phyloP scores from a whole-genome alignment of 2,113 vertebrate species.

The Ellobius talpinus region DNA sequence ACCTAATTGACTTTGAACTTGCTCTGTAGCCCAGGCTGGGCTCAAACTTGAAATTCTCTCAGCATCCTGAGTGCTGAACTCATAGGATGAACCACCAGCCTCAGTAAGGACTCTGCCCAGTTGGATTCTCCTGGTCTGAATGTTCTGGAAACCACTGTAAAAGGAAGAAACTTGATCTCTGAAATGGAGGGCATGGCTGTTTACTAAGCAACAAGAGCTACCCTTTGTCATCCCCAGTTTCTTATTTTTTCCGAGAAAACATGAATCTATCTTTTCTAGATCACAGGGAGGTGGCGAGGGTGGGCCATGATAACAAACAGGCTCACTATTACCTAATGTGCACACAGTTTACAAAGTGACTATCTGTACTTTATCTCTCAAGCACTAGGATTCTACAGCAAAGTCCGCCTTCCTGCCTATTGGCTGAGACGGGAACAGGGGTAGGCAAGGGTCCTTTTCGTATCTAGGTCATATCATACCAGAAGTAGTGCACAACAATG shows the following conservation, averaged over 20 bases:
- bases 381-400: background rate
- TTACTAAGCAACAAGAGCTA: background rate
- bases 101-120: background rate
- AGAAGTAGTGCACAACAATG: background rate
- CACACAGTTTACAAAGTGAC: slow-evolving; percentile 6
- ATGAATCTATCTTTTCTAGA: background rate
- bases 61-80: background rate
- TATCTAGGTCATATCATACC: background rate
- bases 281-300: background rate
- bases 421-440: background rate
- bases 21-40: background rate
- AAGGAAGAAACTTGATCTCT: background rate
- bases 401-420: background rate
- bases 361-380: background rate
- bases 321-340: background rate
- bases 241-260: background rate
- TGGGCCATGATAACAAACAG: background rate
- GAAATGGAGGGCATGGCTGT: background rate
- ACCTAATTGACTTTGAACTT: background rate
- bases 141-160: background rate
- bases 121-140: background rate
- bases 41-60: background rate
- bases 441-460: background rate
- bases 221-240: background rate
- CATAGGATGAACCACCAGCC: background rate